These are phyloP conservation scores for Drosophila sturtevanti DNA, from an alignment of 1,140 invertebrate species.

Conservation along the genomic window DNA sequence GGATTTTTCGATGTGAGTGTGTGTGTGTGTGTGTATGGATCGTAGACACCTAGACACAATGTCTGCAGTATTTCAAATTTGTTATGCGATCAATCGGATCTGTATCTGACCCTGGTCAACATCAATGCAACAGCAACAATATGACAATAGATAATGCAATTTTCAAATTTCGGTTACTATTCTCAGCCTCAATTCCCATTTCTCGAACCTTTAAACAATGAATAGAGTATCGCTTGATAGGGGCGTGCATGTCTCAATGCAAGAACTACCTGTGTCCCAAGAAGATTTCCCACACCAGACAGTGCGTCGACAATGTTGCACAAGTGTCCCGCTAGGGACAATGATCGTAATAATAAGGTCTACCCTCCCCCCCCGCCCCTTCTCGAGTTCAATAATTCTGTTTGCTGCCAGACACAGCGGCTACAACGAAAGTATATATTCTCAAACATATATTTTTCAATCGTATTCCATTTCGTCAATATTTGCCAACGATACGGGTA, in stretches of 20 bases:
- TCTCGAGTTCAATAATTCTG: constrained; percentile 39
- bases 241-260: constrained; percentile 74
- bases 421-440: constrained; percentile 2
- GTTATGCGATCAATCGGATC: constrained; percentile 50
- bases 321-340: constrained; percentile 55
- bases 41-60: constrained; percentile 58
- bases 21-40: too few relatives aligned
- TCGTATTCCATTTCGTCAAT: constrained; percentile 33
- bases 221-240: constrained; percentile 72
- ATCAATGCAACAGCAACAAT: constrained; percentile 71
- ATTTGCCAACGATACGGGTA: constrained; percentile 21
- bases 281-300: constrained; percentile 73
- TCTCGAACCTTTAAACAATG: constrained; percentile 48
- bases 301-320: constrained; percentile 61
- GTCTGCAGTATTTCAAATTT: constrained; percentile 63
- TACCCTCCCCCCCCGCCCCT: constrained; percentile 17
- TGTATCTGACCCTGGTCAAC: constrained; percentile 42
- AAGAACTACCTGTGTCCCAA: constrained; percentile 62
- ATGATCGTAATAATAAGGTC: constrained; percentile 60
- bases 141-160: constrained; percentile 58
- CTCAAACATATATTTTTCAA: constrained; percentile 61
- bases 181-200: constrained; percentile 32
- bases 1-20: constrained; percentile 8
- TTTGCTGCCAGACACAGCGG: constrained; percentile 44
- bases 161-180: constrained; percentile 42